Evolutionary conservation across 1,140 invertebrate species (phyloP).

Genomic region (Drosophila serrata): DNA sequence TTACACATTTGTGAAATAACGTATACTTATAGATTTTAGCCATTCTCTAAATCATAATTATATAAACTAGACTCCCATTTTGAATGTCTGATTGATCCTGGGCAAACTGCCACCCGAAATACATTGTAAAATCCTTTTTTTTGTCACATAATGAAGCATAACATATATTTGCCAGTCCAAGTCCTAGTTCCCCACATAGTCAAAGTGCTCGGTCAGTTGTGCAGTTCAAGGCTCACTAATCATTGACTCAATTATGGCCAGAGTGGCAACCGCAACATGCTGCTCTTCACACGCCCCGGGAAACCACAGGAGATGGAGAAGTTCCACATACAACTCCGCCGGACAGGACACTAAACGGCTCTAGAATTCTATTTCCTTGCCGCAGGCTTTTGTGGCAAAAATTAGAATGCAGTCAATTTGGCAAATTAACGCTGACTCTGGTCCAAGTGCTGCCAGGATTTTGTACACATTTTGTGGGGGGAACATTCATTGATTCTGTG

Average conservation of each 20-base stretch:
- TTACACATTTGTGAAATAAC: neutral
- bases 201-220: neutral
- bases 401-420: slow-evolving; percentile 46
- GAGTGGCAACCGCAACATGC: slow-evolving; percentile 11
- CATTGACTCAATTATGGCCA: slow-evolving; percentile 7
- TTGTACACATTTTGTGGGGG: neutral
- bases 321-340: neutral
- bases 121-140: neutral
- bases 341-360: neutral
- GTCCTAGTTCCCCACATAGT: neutral
- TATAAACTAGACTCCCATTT: neutral
- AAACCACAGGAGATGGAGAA: neutral
- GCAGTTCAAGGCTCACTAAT: slow-evolving; percentile 15
- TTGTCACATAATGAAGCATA: neutral
- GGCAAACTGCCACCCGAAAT: neutral
- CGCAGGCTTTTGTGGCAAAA: slow-evolving; percentile 6
- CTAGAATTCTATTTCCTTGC: slow-evolving; percentile 10
- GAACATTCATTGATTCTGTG: slow-evolving; percentile 27
- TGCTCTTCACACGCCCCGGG: slow-evolving; percentile 7
- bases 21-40: neutral
- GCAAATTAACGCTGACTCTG: slow-evolving; percentile 20
- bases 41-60: neutral
- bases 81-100: neutral
- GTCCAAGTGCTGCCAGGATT: neutral
- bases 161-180: neutral